These are phyloP conservation scores for Mystacornis crossleyi DNA, from an alignment of 2,113 vertebrate species.

Conservation along the genomic window DNA sequence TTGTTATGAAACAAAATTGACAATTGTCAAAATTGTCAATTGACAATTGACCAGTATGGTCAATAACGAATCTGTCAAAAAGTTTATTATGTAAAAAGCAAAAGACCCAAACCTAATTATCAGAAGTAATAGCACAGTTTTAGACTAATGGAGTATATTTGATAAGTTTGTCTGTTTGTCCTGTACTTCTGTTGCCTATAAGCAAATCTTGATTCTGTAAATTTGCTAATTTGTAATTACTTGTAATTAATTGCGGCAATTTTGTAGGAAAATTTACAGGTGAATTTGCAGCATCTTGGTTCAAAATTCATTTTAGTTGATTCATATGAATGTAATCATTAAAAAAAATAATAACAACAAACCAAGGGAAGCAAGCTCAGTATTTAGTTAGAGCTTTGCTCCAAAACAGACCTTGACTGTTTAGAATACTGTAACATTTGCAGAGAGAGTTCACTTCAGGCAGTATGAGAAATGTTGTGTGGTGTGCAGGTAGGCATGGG, in stretches of 20 bases:
- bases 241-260: background rate
- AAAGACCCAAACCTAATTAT: background rate
- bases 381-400: background rate
- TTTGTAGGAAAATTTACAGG: background rate
- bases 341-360: background rate
- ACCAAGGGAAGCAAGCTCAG: background rate
- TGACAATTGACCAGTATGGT: too few species aligned
- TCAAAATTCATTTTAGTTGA: background rate
- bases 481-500: background rate
- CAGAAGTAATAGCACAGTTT: background rate
- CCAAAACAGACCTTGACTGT: background rate
- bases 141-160: background rate
- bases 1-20: background rate
- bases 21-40: too few species aligned
- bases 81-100: background rate
- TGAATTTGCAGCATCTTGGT: background rate
- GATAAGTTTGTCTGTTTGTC: background rate
- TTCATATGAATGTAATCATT: background rate
- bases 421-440: background rate
- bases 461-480: background rate
- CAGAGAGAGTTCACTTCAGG: background rate
- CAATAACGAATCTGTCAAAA: background rate
- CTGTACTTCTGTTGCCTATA: background rate
- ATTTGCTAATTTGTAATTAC: background rate
- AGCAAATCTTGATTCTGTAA: background rate